Conservation (phyloP, 2,888 invertebrate species). For the Unio pictorum region DNA sequence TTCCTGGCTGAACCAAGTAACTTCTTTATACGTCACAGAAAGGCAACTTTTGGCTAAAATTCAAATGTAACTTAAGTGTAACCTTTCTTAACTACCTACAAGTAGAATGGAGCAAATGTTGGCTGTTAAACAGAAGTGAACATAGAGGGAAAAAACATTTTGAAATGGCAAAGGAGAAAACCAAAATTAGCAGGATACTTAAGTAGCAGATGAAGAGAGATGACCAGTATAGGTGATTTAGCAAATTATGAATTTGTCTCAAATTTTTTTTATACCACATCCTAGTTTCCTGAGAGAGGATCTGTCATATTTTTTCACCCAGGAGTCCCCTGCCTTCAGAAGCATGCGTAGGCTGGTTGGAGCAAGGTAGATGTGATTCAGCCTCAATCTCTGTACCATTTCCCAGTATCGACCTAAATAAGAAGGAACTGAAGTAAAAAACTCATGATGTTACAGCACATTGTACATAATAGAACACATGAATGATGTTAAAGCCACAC, state of each 20-base stretch:
- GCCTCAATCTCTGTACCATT: constrained; percentile 71
- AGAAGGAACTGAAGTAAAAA: neutral
- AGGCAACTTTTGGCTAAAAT: neutral
- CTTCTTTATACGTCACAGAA: too few species aligned
- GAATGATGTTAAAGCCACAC: too few species aligned
- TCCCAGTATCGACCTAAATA: constrained; percentile 74
- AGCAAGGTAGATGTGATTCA: constrained; percentile 74
- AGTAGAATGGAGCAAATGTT: neutral
- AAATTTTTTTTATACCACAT: constrained; percentile 30
- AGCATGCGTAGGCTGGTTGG: constrained; percentile 74
- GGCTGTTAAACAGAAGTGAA: neutral
- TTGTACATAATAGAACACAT: too few species aligned
- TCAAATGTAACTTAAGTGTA: neutral
- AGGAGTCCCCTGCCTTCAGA: constrained; percentile 71
- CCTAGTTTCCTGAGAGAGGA: constrained; percentile 70
- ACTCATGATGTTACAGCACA: too few species aligned
- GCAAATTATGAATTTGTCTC: neutral
- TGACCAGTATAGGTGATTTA: too few species aligned
- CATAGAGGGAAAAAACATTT: too few species aligned
- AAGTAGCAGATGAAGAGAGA: too few species aligned
- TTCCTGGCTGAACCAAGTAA: too few species aligned
- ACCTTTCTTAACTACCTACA: neutral
- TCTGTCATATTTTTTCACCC: constrained; percentile 71
- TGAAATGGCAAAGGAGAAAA: too few species aligned
- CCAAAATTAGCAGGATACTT: too few species aligned